Evolutionary conservation across 2,113 vertebrate species (phyloP).

Genomic region (Thomomys bottae): DNA sequence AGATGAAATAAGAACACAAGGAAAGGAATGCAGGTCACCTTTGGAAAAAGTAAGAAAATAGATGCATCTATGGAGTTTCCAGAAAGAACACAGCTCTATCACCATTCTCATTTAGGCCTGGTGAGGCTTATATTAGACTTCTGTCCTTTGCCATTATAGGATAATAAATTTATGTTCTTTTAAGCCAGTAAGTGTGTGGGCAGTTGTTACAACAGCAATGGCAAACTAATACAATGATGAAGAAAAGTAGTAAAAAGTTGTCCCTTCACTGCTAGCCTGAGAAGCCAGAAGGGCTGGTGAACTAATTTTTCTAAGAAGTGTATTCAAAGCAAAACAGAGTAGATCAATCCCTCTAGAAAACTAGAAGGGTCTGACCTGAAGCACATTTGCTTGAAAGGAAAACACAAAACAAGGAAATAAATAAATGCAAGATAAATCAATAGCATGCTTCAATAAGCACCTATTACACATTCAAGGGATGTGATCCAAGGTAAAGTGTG

Average conservation of each 20-base stretch:
- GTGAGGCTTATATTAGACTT: background rate
- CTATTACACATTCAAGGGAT: constrained; percentile 10
- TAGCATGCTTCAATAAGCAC: constrained; percentile 51
- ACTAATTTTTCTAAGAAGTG: constrained; percentile 16
- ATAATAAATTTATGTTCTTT: background rate
- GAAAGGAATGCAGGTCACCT: background rate
- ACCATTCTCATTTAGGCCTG: background rate
- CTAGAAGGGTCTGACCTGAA: constrained; percentile 40
- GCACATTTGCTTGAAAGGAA: constrained; percentile 40
- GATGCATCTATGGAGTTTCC: background rate
- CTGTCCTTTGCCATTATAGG: background rate
- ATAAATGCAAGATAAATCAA: constrained; percentile 56
- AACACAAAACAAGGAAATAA: constrained; percentile 56
- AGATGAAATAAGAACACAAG: background rate
- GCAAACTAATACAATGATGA: background rate
- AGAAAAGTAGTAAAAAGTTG: background rate
- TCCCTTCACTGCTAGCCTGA: background rate
- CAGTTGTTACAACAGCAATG: background rate
- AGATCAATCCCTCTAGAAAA: constrained; percentile 42
- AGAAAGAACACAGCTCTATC: background rate
- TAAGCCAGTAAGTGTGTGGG: background rate
- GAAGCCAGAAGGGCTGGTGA: background rate
- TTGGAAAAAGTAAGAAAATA: background rate
- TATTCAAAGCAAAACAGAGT: background rate
- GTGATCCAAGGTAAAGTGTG: constrained; percentile 44